Percentiles rank a stretch among this genome's conserved stretches.
phyloP scores from a whole-genome alignment of 2,113 vertebrate genomes.

The Eurypyga helias region DNA sequence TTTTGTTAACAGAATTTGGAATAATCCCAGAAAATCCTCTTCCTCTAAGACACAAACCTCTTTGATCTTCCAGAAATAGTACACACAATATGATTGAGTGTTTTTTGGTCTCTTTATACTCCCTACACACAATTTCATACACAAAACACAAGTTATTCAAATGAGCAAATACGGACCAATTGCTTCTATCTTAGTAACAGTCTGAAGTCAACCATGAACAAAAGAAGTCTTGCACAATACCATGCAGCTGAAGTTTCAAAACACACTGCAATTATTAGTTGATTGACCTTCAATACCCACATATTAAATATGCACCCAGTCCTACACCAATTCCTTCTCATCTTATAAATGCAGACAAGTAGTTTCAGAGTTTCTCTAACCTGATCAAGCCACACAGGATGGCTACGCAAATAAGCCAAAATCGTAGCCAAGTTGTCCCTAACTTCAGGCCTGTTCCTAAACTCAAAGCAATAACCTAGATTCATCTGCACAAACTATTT shows the following conservation, averaged over 20 bases:
- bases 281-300: background rate
- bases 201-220: background rate
- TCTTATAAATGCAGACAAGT: background rate
- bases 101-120: background rate
- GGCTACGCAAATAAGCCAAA: background rate
- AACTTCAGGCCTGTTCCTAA: background rate
- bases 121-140: background rate
- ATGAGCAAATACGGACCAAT: background rate
- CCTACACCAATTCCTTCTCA: background rate
- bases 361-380: background rate
- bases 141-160: background rate
- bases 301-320: background rate
- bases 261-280: background rate
- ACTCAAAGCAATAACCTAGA: background rate
- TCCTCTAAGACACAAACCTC: background rate
- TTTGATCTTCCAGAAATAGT: conserved; percentile 25
- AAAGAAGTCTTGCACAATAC: background rate
- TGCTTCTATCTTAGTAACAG: background rate
- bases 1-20: conserved; percentile 42
- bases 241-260: background rate
- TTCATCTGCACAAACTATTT: background rate
- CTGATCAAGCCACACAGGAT: background rate
- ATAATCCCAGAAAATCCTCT: background rate
- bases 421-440: background rate
- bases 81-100: background rate